Conservation (phyloP, 1,140 invertebrate genomes). For the Polyergus mexicanus region DNA sequence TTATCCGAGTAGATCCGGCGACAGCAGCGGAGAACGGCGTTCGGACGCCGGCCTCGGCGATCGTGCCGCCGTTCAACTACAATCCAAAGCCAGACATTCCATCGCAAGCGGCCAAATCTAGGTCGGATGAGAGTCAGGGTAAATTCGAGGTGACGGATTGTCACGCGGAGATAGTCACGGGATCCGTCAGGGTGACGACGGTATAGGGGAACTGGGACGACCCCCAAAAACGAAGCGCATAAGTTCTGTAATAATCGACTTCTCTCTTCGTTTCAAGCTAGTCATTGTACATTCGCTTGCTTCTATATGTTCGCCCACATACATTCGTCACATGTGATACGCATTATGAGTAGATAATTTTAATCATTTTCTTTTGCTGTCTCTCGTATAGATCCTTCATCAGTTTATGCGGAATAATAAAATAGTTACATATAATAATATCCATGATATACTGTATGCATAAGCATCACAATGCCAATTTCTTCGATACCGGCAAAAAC, state of each 20-base stretch:
- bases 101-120: conserved; percentile 58
- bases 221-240: conserved; percentile 15
- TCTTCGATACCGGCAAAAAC: conserved; percentile 48
- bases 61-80: conserved; percentile 87
- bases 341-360: conserved; percentile 62
- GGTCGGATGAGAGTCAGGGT: conserved; percentile 66
- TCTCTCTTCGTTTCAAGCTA: conserved; percentile 72
- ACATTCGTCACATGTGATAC: conserved; percentile 55
- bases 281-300: conserved; percentile 76
- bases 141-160: conserved; percentile 70
- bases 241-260: conserved; percentile 65
- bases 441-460: conserved; percentile 23
- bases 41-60: conserved; percentile 83
- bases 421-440: conserved; percentile 20
- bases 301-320: conserved; percentile 19
- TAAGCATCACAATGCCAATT: conserved; percentile 53
- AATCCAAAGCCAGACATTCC: conserved; percentile 81
- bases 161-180: conserved; percentile 77
- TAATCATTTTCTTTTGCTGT: conserved; percentile 47
- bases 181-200: conserved; percentile 80
- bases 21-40: conserved; percentile 60
- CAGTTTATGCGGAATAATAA: conserved; percentile 36
- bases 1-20: conserved; percentile 83
- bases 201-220: conserved; percentile 73
- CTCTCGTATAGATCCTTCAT: conserved; percentile 42